Evolutionary conservation across 2,797 vertebrate genomes (phyloP).

Genomic region (Euphonia xanthogaster): DNA sequence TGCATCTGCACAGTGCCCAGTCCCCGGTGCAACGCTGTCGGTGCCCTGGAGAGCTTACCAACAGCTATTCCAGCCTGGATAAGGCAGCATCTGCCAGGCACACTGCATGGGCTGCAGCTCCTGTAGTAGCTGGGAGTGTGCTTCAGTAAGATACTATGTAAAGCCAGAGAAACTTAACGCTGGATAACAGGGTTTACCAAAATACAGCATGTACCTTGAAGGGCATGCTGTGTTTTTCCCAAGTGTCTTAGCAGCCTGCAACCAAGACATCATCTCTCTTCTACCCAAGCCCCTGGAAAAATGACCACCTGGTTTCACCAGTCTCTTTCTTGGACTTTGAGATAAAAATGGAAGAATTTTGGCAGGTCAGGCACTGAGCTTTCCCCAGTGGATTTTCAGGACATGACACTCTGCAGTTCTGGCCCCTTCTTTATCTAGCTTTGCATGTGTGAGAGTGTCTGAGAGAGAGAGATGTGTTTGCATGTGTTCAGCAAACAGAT

Average conservation of each 20-base stretch:
- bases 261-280: background rate
- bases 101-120: background rate
- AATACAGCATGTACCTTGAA: rapidly evolving
- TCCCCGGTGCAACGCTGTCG: rapidly evolving
- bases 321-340: background rate
- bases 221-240: background rate
- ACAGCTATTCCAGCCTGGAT: background rate
- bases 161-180: background rate
- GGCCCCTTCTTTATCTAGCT: background rate
- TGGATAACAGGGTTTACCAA: background rate
- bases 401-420: background rate
- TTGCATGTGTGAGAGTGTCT: background rate
- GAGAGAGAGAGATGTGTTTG: background rate
- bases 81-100: background rate
- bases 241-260: background rate
- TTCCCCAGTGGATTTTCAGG: background rate
- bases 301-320: background rate
- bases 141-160: background rate
- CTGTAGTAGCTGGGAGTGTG: background rate
- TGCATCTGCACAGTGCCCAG: rapidly evolving
- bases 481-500: background rate
- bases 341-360: background rate
- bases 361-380: background rate
- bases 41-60: background rate
- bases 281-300: background rate